A percentile compares a stretch with the other conserved stretches of the same genome.
Conservation (phyloP, 2,888 invertebrate species). For the Melolontha melolontha region DNA sequence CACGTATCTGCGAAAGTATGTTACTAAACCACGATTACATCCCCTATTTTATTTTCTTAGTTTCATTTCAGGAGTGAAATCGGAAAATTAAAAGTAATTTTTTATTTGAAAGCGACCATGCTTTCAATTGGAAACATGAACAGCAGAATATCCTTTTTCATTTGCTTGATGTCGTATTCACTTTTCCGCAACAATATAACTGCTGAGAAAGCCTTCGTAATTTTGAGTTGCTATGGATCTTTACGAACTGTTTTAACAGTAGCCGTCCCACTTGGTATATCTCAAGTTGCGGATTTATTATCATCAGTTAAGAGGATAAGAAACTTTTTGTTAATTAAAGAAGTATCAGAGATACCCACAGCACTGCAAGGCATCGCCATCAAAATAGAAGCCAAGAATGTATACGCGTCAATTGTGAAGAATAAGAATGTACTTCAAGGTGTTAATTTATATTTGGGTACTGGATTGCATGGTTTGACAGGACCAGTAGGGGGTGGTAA, state of each 20-base stretch:
- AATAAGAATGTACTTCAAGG: constrained; percentile 60
- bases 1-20: constrained; percentile 78
- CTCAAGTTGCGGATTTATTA: constrained; percentile 81
- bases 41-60: constrained; percentile 32
- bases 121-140: constrained; percentile 57
- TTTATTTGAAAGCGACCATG: constrained; percentile 56
- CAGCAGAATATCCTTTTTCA: constrained; percentile 59
- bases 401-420: constrained; percentile 49
- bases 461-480: constrained; percentile 67
- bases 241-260: constrained; percentile 88
- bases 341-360: constrained; percentile 50
- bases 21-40: constrained; percentile 45
- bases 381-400: constrained; percentile 44
- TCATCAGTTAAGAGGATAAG: constrained; percentile 80
- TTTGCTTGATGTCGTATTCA: constrained; percentile 56
- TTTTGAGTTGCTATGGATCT: constrained; percentile 91
- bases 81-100: constrained; percentile 65
- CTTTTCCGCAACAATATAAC: constrained; percentile 74
- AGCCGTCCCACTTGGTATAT: constrained; percentile 88
- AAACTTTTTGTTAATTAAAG: constrained; percentile 68
- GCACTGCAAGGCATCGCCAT: constrained; percentile 22
- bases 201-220: constrained; percentile 87
- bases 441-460: constrained; percentile 61
- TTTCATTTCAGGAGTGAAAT: constrained; percentile 73
- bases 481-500: constrained; percentile 76